A percentile compares a stretch with the other conserved stretches of the same genome.
Conservation (phyloP, 2,797 vertebrate genomes). For the Paramormyrops hopkinsi region DNA sequence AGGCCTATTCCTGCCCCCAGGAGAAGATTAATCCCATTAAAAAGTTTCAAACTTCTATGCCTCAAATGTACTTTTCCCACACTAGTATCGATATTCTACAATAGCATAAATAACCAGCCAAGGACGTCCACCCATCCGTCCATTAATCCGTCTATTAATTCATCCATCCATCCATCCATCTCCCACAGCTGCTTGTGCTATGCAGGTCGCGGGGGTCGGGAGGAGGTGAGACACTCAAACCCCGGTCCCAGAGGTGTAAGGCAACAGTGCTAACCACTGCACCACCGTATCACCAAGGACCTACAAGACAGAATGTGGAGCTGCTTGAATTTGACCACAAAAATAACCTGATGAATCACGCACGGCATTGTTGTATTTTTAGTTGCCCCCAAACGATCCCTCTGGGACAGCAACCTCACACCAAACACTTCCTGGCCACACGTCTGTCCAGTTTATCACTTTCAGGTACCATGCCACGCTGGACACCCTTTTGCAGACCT, state of each 20-base stretch:
- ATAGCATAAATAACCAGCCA: not conserved
- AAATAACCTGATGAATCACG: conserved; percentile 43
- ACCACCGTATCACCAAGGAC: not conserved
- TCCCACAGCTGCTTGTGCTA: not conserved
- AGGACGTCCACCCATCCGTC: not conserved
- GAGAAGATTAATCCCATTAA: not conserved
- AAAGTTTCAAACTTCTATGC: not conserved
- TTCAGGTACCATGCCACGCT: not conserved
- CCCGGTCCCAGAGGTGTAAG: not conserved
- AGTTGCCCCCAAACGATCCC: conserved; percentile 37
- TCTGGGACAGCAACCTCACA: conserved; percentile 30
- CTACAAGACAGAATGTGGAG: not conserved
- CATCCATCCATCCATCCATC: not conserved
- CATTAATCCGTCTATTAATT: not conserved
- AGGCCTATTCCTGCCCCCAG: not conserved
- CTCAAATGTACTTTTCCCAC: not conserved
- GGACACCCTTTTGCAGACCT: not conserved
- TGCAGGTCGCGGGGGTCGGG: not conserved
- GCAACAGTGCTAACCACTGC: not conserved
- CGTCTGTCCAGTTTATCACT: not conserved
- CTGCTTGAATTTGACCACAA: conserved; percentile 24
- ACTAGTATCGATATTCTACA: not conserved
- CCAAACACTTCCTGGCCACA: conserved; percentile 31
- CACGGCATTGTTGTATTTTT: conserved; percentile 46
- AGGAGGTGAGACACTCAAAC: not conserved